Base-by-base conservation (phyloP, 2,113 vertebrate species). In the Caranx melampygus region DNA sequence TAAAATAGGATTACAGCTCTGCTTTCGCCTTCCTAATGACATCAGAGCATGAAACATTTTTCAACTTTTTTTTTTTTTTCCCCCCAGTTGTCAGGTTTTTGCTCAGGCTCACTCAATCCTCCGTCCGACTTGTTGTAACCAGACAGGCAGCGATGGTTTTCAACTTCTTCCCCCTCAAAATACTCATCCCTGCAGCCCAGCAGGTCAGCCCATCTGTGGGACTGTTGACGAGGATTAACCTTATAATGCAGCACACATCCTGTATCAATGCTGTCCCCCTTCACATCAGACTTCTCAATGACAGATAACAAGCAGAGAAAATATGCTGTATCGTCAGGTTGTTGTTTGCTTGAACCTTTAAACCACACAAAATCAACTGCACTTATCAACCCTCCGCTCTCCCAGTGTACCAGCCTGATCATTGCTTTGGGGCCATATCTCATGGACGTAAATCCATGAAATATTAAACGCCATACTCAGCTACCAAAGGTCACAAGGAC, bases 1-100 rank as follows among this genome's bases (percentile, higher is more conserved):
- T 94, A 93, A 92, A 94, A 94, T 91, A 92, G 92, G 92, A 92
- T 94, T 92, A 92, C 81, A 89, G 90, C 86, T 89, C 87, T 67
- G 84, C 92, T 85, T 92, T 88, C 45, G 84, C 88, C 74, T 83
- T 89, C 77, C 80, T 75, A 84, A 91, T 88, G 89, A 91, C 90
- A 91, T 91, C 81, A 72, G 75, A 66, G 75, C 91, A 90, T 82
- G 81, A 89, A 89, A 87, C 76, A 83, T 84, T 91, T 89, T 85
- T 85, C 14, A 6, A 65, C 51, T 59, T 75, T 71, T 79, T 78
- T 77, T 65, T 61, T 52, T 72, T 4, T 66, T 26, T 34, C 11
- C 18, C 40, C 11, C 18, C 40, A 49, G 47, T 76, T 71, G 70
- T 77, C 16, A 0, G 31, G 20, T 75, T 87, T 84, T 79, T 45